Conservation (phyloP, 2,888 invertebrate species). For the Eueremaeus valkanovi region DNA sequence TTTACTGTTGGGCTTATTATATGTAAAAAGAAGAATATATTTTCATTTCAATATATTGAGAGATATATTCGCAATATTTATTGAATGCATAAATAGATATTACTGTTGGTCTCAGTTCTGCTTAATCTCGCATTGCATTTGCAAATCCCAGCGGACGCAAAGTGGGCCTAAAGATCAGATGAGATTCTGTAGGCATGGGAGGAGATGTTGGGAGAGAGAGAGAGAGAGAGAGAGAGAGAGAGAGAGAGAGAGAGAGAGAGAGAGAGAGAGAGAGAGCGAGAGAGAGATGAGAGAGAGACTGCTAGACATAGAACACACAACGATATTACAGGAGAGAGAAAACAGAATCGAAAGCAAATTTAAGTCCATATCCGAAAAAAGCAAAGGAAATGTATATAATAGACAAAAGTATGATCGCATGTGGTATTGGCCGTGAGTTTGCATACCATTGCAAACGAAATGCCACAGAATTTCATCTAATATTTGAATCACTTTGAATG, state of each 20-base stretch:
- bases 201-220: constrained; percentile 13
- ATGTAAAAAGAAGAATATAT: too few species aligned
- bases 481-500: too few species aligned
- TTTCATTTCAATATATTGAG: not conserved
- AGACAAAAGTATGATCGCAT: not conserved
- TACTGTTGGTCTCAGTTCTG: constrained; percentile 28
- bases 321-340: not conserved
- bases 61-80: constrained; percentile 25
- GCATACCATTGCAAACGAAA: constrained; percentile 4
- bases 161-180: constrained; percentile 12
- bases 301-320: not conserved
- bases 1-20: too few species aligned
- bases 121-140: constrained; percentile 35
- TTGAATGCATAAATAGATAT: constrained; percentile 36
- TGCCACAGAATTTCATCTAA: not conserved
- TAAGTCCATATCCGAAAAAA: constrained; percentile 12
- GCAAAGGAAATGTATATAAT: constrained; percentile 28
- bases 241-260: constrained; percentile 6
- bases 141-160: constrained; percentile 32
- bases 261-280: constrained; percentile 10
- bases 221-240: constrained; percentile 13
- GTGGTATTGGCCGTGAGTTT: constrained; percentile 6
- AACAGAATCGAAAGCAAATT: constrained; percentile 12
- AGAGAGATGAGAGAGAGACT: constrained; percentile 18
- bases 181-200: not conserved